Evolutionary conservation across 2,113 vertebrate species (phyloP), one percentile per base, ranked within the genome.

Genomic region (Struthio camelus): DNA sequence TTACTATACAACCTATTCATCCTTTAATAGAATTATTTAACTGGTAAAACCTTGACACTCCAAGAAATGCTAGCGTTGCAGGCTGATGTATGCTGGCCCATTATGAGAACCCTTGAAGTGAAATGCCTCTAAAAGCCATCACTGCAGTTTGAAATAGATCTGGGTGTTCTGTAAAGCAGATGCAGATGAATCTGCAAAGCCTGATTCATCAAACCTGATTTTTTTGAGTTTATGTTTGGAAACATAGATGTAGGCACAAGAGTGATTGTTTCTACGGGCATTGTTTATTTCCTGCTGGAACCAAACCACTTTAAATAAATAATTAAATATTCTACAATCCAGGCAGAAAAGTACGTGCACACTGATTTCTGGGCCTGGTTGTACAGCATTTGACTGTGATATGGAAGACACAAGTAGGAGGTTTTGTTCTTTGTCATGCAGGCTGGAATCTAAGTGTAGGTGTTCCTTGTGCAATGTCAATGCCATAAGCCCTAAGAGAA

Each of bases 361-460:
- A 6, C 50, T n/a, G 11, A 28, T 66, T 70, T 32, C 16, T 12
- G 44, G 32, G 32, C 53, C 17, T 44, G 58, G 8, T 11, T 32
- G 34, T 53, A 64, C 48, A 67, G 32, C 24, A 5, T 32, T 72
- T 1, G 13, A 1, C 7, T 15, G 36, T n/a, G 17, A 59, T 56
- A 30, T 23, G 32, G 36, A 73, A 87, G 59, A 19, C 0, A 0
- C 0, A 1, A 83, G n/a, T 24, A 10, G 8, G 17, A 59, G 14
- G 2, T 70, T 61, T 59, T 75, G 13, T 25, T 76, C 24, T n/a
- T 59, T 65, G 30, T 53, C 22, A 28, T n/a, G 89, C 65, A n/a
- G 69, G n/a, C 38, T 56, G 28, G 13, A 87, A 19, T 46, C 54
- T 48, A 50, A 61, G 40, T 0, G 0, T 10, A 13, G 25, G 32